phyloP scores from a whole-genome alignment of 2,113 vertebrate genomes.

The Petaurus breviceps region DNA sequence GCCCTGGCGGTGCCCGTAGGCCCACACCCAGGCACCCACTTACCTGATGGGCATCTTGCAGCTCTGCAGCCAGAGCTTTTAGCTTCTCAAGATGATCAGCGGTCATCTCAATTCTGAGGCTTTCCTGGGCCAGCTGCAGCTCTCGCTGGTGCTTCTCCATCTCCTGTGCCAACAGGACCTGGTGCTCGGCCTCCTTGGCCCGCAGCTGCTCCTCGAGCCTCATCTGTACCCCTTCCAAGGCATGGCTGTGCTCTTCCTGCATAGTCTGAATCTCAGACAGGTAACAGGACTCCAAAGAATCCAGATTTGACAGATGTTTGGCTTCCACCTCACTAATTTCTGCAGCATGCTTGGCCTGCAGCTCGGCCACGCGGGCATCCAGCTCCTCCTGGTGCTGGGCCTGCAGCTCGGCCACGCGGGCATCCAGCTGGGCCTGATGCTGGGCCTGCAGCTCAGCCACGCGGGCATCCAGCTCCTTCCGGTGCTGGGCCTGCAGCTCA shows the following conservation, averaged over 20 bases:
- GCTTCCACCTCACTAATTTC: constrained; percentile 87
- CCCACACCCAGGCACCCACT: constrained; percentile 17
- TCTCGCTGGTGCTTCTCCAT: constrained; percentile 80
- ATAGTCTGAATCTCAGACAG: constrained; percentile 89
- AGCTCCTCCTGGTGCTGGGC: constrained; percentile 81
- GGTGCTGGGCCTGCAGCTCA: constrained; percentile 81
- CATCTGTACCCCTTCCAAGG: constrained; percentile 82
- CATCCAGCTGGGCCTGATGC: constrained; percentile 74
- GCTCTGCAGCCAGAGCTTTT: constrained; percentile 85
- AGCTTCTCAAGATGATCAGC: constrained; percentile 85
- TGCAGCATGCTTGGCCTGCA: constrained; percentile 84
- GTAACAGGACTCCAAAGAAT: constrained; percentile 90
- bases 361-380: constrained; percentile 82
- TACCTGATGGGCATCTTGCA: constrained; percentile 88
- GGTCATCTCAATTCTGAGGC: constrained; percentile 82
- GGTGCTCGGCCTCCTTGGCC: constrained; percentile 76
- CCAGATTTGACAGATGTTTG: constrained; percentile 89
- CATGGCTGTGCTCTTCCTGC: constrained; percentile 81
- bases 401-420: constrained; percentile 81
- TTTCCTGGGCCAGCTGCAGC: constrained; percentile 79
- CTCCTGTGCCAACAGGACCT: constrained; percentile 75
- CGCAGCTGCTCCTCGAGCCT: constrained; percentile 76
- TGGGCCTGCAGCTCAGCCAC: constrained; percentile 80
- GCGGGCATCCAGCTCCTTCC: constrained; percentile 74
- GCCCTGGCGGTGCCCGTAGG: fast-evolving